These are phyloP conservation scores for Drosophila neocordata DNA, from an alignment of 1,140 invertebrate species.

Conservation along the genomic window DNA sequence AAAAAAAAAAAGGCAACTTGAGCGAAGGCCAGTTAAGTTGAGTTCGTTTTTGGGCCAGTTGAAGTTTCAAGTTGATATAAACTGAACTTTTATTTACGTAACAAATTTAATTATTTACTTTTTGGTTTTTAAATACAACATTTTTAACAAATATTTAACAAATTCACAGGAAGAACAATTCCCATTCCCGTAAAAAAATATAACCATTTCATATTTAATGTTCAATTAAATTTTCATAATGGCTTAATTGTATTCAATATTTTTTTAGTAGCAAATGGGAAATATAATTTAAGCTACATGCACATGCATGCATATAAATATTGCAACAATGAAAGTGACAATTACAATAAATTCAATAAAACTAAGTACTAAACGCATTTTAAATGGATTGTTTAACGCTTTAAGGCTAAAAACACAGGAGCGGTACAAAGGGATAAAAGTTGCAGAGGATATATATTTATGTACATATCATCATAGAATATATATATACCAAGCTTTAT, in stretches of 20 bases:
- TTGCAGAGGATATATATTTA: too few species aligned
- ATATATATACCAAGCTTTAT: too few species aligned
- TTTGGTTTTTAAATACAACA: constrained; percentile 29
- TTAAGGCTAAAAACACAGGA: constrained; percentile 36
- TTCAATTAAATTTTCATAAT: constrained; percentile 9
- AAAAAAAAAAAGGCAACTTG: constrained; percentile 14
- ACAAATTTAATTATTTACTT: constrained; percentile 77
- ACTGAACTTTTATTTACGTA: constrained; percentile 74
- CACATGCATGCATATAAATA: constrained; percentile 38
- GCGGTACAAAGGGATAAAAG: not conserved
- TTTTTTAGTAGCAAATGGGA: constrained; percentile 3
- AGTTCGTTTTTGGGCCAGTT: not conserved
- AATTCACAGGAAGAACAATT: too few species aligned
- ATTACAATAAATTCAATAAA: constrained; percentile 24
- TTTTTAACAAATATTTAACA: not conserved
- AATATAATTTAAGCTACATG: constrained; percentile 44
- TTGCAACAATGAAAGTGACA: constrained; percentile 46
- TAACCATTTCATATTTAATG: not conserved
- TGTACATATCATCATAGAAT: too few species aligned
- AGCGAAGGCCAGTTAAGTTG: constrained; percentile 36
- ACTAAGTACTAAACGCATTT: constrained; percentile 44
- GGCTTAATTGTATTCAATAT: constrained; percentile 46
- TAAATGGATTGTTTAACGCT: constrained; percentile 50
- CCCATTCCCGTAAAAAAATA: too few species aligned
- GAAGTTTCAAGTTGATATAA: constrained; percentile 21